A percentile compares a stretch with the other conserved stretches of the same genome.
Evolutionary conservation across 2,113 vertebrate species (phyloP).

Genomic region (Rhagologus leucostigma): DNA sequence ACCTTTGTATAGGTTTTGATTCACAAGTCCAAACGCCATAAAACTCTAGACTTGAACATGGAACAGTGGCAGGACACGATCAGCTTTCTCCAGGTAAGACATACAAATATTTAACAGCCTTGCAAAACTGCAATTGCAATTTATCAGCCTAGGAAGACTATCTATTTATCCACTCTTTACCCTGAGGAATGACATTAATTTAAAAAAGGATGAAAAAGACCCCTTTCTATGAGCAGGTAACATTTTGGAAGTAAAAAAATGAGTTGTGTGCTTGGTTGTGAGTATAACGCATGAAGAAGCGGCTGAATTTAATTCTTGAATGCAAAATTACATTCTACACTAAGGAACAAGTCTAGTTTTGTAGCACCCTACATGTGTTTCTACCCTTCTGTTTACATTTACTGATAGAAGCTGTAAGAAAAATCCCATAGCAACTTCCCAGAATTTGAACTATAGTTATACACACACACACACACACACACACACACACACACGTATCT

Average conservation of each 20-base stretch:
- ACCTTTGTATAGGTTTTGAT: conserved; percentile 11
- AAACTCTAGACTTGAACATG: conserved; percentile 51
- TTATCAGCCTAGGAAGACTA: conserved; percentile 50
- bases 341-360: background rate
- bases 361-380: background rate
- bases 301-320: background rate
- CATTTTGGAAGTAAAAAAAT: background rate
- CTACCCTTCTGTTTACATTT: background rate
- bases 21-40: background rate
- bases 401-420: background rate
- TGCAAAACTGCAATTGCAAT: conserved; percentile 23
- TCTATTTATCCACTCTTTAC: conserved; percentile 15
- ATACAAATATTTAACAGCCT: conserved; percentile 26
- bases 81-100: background rate
- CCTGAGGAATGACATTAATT: conserved; percentile 27
- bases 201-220: background rate
- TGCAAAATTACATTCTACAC: background rate
- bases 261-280: background rate
- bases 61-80: conserved; percentile 38
- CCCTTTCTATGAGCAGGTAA: background rate
- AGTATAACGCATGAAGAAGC: background rate
- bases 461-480: background rate
- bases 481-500: background rate
- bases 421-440: background rate
- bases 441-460: conserved; percentile 8